Evolutionary conservation across 2,797 vertebrate genomes (phyloP), one percentile per base, ranked within the genome.

Genomic region (Bradypus variegatus): DNA sequence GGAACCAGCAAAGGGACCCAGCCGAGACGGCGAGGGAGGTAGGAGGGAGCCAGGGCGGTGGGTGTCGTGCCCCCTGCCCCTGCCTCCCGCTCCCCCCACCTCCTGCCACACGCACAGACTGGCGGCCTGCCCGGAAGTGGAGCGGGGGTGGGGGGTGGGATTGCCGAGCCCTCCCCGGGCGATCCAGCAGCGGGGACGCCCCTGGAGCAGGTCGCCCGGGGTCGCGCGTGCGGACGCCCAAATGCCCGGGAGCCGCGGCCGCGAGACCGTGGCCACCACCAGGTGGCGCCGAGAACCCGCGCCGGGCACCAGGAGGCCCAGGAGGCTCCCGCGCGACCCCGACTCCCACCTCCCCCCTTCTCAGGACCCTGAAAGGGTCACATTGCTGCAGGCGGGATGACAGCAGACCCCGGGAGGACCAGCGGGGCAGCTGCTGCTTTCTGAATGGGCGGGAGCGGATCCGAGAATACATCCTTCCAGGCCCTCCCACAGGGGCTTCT

Each of bases 301-400:
- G 2, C 3, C 38, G 11, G 73, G 19, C 67, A 3, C 25, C 38
- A 16, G 33, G 6, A 0, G 0, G 4, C 14, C 3, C 1, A 1
- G 25, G 33, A 25, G 33, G 3, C 31, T 19, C 33, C 70, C 6
- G 5, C 0, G 21, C 0, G 1, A 2, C 18, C 67, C 33, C 14
- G 25, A n/a, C 9, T 9, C 41, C 33, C 19, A 1, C 1, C 0
- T 19, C 11, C 2, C 38, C n/a, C 12, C 31, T 1, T 6, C 31
- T 33, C 64, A 5, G 53, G 77, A 70, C 11, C 38, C 36, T 9
- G 8, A 1, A 29, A 62, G 55, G 69, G 38, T 62, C 53, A 55
- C 48, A 2, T 45, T 29, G 72, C 64, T 53, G 60, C 9, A 25
- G 8, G 38, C 2, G 0, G 70, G 67, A 7, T 7, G 64, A 31